These are phyloP conservation scores for Hyles euphorbiae DNA, from an alignment of 1,140 invertebrate species.

Conservation along the genomic window DNA sequence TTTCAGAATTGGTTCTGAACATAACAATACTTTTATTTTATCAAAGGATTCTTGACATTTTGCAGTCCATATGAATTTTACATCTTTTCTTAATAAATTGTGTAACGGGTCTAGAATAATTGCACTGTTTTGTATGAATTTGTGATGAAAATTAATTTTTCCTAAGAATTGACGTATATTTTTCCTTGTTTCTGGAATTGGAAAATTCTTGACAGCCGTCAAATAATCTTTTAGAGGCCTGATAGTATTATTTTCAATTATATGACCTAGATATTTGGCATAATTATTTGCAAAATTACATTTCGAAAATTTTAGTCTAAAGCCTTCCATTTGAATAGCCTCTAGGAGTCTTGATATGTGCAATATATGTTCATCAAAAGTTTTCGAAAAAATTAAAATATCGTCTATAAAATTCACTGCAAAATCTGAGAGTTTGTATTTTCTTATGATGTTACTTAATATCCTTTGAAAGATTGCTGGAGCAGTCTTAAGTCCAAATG, in stretches of 20 bases:
- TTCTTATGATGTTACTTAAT: slow-evolving; percentile 16
- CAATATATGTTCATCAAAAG: slow-evolving; percentile 11
- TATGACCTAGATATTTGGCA: slow-evolving; percentile 38
- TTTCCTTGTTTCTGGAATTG: slow-evolving; percentile 27
- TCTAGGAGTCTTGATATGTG: slow-evolving; percentile 21
- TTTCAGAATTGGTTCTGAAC: slow-evolving; percentile 38
- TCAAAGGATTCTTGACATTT: slow-evolving; percentile 44
- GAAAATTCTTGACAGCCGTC: slow-evolving; percentile 44
- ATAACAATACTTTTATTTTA: slow-evolving; percentile 40
- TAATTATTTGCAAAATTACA: slow-evolving; percentile 30
- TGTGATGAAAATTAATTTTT: slow-evolving; percentile 23
- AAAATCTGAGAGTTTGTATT: slow-evolving; percentile 14
- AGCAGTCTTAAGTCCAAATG: slow-evolving; percentile 16
- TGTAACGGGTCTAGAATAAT: slow-evolving; percentile 39
- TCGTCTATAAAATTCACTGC: slow-evolving; percentile 17
- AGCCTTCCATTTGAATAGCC: slow-evolving; percentile 30
- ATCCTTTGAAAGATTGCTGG: background rate
- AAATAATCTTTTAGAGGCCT: slow-evolving; percentile 41
- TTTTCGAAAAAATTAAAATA: slow-evolving; percentile 16
- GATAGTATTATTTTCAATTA: slow-evolving; percentile 42
- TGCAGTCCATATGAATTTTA: slow-evolving; percentile 36
- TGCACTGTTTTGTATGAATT: slow-evolving; percentile 42
- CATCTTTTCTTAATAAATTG: slow-evolving; percentile 30
- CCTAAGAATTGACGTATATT: slow-evolving; percentile 36
- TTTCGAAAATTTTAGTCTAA: slow-evolving; percentile 47